These are phyloP conservation scores for Spodoptera litura DNA, from an alignment of 1,140 invertebrate species.

Conservation along the genomic window DNA sequence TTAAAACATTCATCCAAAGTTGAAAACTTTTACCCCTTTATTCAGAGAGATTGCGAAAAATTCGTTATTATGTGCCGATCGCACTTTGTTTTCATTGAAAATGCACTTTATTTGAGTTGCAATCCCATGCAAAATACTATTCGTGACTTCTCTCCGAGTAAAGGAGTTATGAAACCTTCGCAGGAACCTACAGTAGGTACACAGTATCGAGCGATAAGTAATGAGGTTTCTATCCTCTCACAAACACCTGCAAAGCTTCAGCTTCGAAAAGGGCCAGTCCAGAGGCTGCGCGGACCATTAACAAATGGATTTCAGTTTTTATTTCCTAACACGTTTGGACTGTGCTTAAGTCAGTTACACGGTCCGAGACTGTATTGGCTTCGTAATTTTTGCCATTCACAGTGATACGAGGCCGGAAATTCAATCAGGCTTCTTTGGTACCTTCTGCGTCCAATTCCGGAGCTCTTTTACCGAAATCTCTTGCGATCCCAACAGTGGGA, in stretches of 20 bases:
- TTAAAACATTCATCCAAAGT: constrained; percentile 35
- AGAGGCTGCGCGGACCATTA: constrained; percentile 57
- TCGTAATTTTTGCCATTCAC: constrained; percentile 54
- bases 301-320: constrained; percentile 59
- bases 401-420: constrained; percentile 52
- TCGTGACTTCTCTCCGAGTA: constrained; percentile 42
- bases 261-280: constrained; percentile 51
- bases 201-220: constrained; percentile 41
- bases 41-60: constrained; percentile 23
- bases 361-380: constrained; percentile 35
- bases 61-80: constrained; percentile 1
- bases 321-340: constrained; percentile 38
- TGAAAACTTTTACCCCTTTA: constrained; percentile 41
- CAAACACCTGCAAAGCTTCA: constrained; percentile 54
- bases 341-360: constrained; percentile 42
- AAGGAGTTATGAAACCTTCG: constrained; percentile 37
- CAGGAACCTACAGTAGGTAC: constrained; percentile 36
- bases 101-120: constrained; percentile 12
- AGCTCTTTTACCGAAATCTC: constrained; percentile 81
- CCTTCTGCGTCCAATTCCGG: constrained; percentile 75
- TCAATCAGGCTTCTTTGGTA: constrained; percentile 63
- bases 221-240: constrained; percentile 45
- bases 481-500: constrained; percentile 76
- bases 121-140: background rate
- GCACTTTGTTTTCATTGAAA: constrained; percentile 1